Evolutionary conservation across 2,113 vertebrate species (phyloP).

Genomic region (Perca flavescens): DNA sequence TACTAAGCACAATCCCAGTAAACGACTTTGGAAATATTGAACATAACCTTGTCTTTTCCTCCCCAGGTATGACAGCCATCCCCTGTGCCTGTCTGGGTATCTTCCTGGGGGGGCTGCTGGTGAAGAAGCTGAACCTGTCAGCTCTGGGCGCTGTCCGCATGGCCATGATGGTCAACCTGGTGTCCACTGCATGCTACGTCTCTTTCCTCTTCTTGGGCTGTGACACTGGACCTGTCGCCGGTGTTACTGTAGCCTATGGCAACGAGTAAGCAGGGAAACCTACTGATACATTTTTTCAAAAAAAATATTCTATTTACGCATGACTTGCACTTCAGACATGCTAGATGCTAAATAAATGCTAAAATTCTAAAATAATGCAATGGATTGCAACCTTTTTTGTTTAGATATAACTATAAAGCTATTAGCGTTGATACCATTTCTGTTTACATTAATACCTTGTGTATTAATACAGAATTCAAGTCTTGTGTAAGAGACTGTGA

Average conservation of each 20-base stretch:
- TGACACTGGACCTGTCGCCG: conserved; percentile 84
- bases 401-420: background rate
- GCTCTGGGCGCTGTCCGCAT: conserved; percentile 83
- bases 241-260: conserved; percentile 82
- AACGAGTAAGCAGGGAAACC: conserved; percentile 77
- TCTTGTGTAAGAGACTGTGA: background rate
- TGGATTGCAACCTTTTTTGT: background rate
- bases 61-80: conserved; percentile 84
- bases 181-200: conserved; percentile 84
- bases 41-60: conserved; percentile 1
- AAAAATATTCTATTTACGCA: background rate
- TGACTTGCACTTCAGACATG: background rate
- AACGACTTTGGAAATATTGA: background rate
- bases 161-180: conserved; percentile 85
- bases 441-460: background rate
- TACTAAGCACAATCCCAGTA: background rate
- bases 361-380: background rate
- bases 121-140: conserved; percentile 84
- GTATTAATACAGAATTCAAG: background rate
- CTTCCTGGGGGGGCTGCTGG: conserved; percentile 83
- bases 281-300: background rate
- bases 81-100: conserved; percentile 86
- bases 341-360: background rate
- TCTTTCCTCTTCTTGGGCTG: conserved; percentile 85
- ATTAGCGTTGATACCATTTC: background rate